Conservation (phyloP, 1,140 invertebrate genomes). For the Triops cancriformis region DNA sequence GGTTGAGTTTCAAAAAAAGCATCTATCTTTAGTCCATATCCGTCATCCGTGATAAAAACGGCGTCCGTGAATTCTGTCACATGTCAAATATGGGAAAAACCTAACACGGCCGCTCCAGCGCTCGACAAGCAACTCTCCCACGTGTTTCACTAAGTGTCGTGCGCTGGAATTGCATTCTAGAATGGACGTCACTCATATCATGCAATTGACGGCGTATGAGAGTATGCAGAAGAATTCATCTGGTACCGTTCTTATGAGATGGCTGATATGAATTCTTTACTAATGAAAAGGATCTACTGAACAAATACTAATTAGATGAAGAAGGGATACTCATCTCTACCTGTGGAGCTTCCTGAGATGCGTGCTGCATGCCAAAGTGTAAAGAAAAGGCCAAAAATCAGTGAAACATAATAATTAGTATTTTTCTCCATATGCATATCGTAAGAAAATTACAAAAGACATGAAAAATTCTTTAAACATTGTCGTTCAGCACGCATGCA, state of each 20-base stretch:
- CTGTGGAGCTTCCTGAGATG: conserved; percentile 10
- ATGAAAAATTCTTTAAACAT: conserved; percentile 11
- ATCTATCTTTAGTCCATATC: neutral
- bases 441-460: neutral
- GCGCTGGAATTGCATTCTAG: no score
- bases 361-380: conserved; percentile 20
- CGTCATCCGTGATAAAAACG: no score
- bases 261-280: neutral
- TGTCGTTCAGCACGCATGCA: neutral
- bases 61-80: no score
- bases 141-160: no score
- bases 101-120: no score
- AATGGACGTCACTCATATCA: no score
- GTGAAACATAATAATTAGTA: conserved; percentile 7
- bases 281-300: no score
- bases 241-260: no score
- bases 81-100: no score
- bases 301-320: neutral
- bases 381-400: neutral
- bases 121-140: no score
- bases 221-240: no score
- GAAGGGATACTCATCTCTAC: conserved; percentile 7
- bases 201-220: no score
- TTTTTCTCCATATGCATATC: neutral
- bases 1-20: neutral